These are phyloP conservation scores for Silurus glanis DNA, from an alignment of 2,113 vertebrate species.

Conservation along the genomic window DNA sequence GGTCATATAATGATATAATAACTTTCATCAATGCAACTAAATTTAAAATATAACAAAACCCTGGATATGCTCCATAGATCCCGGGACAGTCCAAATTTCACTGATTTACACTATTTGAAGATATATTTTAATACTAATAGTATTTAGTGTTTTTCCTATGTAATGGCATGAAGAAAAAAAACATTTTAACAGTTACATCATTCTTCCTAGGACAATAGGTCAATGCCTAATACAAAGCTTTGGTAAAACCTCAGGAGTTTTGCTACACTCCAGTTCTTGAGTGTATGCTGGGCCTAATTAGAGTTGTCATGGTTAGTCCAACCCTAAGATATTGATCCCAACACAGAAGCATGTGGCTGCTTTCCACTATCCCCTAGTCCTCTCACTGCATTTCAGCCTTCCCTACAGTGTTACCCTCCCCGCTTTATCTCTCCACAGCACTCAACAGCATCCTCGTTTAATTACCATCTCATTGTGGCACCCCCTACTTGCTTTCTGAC, in stretches of 20 bases:
- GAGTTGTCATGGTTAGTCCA: slow-evolving; percentile 49
- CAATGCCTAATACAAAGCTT: slow-evolving; percentile 10
- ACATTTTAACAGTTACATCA: background rate
- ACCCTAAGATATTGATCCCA: slow-evolving; percentile 50
- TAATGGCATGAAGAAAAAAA: background rate
- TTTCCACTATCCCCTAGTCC: slow-evolving; percentile 43
- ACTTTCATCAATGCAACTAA: background rate
- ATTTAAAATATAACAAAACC: background rate
- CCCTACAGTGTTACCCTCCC: slow-evolving; percentile 39
- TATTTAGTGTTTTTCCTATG: background rate
- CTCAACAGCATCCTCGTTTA: slow-evolving; percentile 49
- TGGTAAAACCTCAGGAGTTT: slow-evolving; percentile 37
- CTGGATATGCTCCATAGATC: background rate
- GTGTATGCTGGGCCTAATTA: slow-evolving; percentile 52
- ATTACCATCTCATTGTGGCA: slow-evolving; percentile 48
- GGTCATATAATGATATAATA: too few relatives aligned
- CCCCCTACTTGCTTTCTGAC: slow-evolving; percentile 55
- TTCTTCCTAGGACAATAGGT: slow-evolving; percentile 1
- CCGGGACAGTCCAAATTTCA: background rate
- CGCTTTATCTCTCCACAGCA: slow-evolving; percentile 45
- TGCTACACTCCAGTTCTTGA: slow-evolving; percentile 30
- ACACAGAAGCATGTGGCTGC: slow-evolving; percentile 29
- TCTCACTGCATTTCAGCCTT: slow-evolving; percentile 27
- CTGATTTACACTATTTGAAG: background rate
- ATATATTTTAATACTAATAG: background rate